These are phyloP conservation scores for Rapana venosa DNA, from an alignment of 2,888 invertebrate genomes.

Conservation along the genomic window DNA sequence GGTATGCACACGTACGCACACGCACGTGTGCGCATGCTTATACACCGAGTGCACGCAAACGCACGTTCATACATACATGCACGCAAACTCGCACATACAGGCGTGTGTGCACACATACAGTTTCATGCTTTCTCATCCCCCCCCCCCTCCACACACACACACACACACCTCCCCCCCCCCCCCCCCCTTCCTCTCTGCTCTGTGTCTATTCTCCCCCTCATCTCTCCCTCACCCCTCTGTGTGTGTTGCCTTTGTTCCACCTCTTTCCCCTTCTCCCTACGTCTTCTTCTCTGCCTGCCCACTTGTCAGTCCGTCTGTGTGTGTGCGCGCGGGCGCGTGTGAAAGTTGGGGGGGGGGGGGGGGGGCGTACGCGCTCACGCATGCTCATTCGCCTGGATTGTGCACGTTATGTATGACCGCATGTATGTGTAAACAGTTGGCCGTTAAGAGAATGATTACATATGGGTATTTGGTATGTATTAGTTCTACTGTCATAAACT, in stretches of 20 bases:
- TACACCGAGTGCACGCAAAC: background rate
- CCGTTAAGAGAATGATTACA: too few relatives aligned
- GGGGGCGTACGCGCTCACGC: too few relatives aligned
- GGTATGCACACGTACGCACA: background rate
- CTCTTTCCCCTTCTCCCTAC: background rate
- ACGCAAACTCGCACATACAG: background rate
- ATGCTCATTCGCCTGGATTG: too few relatives aligned
- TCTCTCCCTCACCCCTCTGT: background rate
- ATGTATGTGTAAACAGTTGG: too few relatives aligned
- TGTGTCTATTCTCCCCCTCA: background rate
- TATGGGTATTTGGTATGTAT: too few relatives aligned
- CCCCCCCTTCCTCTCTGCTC: constrained; percentile 17
- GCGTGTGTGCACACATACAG: background rate
- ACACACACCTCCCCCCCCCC: constrained; percentile 2
- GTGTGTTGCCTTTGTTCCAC: background rate
- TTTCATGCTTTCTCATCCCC: background rate
- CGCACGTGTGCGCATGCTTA: background rate
- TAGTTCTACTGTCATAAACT: too few relatives aligned
- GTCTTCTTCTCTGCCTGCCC: too few relatives aligned
- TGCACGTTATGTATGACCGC: too few relatives aligned
- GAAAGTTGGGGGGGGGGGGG: too few relatives aligned
- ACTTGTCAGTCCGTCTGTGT: background rate
- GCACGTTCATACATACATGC: background rate
- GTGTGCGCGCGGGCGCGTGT: background rate
- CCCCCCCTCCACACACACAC: constrained; percentile 4